Evolutionary conservation across 2,113 vertebrate species (phyloP).

Genomic region (Chaetorhynchus papuensis): DNA sequence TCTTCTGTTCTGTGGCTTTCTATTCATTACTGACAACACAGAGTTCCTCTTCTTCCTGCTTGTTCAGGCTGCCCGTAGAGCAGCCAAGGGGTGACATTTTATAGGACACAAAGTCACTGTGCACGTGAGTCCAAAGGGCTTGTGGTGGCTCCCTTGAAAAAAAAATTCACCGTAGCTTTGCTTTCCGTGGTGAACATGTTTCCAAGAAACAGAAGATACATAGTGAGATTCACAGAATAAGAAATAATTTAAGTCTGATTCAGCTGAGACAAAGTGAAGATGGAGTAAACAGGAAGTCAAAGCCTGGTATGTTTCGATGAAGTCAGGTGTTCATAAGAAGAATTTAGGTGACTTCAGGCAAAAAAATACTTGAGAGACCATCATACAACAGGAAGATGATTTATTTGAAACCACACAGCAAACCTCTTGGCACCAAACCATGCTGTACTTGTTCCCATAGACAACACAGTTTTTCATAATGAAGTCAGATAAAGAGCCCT

Average conservation of each 20-base stretch:
- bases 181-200: background rate
- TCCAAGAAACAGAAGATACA: background rate
- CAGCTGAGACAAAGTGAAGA: background rate
- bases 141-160: background rate
- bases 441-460: background rate
- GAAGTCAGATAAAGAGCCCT: background rate
- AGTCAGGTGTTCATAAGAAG: background rate
- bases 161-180: background rate
- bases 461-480: background rate
- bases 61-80: background rate
- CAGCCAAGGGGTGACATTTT: background rate
- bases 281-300: background rate
- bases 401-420: background rate
- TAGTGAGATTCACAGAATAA: background rate
- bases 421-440: background rate
- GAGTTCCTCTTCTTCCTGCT: background rate
- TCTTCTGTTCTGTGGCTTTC: background rate
- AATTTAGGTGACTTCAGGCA: background rate
- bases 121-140: background rate
- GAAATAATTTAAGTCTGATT: background rate
- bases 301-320: background rate
- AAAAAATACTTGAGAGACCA: background rate
- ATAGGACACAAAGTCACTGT: background rate
- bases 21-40: background rate
- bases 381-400: background rate